These are phyloP conservation scores for Heliconius himera DNA, from an alignment of 1,140 invertebrate species.

Conservation along the genomic window DNA sequence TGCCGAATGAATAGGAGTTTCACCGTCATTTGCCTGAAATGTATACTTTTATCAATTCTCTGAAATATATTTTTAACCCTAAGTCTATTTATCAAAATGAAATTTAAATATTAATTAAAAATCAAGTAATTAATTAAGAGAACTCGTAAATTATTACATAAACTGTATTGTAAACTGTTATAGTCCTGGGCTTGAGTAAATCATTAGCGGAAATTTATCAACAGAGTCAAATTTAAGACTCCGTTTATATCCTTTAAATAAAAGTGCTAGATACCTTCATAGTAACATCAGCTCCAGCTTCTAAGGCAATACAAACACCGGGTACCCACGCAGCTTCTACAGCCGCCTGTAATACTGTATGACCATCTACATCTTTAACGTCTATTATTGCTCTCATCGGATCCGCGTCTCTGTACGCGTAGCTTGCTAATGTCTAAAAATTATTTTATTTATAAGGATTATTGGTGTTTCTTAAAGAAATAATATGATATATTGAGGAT, in stretches of 20 bases:
- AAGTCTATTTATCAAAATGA: background rate
- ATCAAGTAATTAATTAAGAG: too few relatives aligned
- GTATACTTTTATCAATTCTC: background rate
- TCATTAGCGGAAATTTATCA: too few relatives aligned
- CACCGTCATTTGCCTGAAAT: slow-evolving; percentile 83
- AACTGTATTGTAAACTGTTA: too few relatives aligned
- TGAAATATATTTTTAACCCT: background rate
- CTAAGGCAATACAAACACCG: slow-evolving; percentile 84
- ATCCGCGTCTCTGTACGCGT: slow-evolving; percentile 58
- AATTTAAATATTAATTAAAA: background rate
- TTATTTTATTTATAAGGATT: background rate
- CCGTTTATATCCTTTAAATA: too few relatives aligned
- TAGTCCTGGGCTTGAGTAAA: too few relatives aligned
- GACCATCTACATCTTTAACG: slow-evolving; percentile 68
- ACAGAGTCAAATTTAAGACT: too few relatives aligned
- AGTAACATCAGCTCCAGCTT: slow-evolving; percentile 87
- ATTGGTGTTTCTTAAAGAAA: too few relatives aligned
- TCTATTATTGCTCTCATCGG: slow-evolving; percentile 67
- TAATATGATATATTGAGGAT: too few relatives aligned
- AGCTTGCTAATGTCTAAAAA: slow-evolving; percentile 69
- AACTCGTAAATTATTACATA: too few relatives aligned
- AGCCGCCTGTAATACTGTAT: slow-evolving; percentile 74
- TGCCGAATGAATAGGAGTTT: slow-evolving; percentile 83
- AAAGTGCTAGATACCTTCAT: slow-evolving; percentile 58
- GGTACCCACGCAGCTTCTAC: slow-evolving; percentile 75